Base-by-base conservation (phyloP, 2,888 invertebrate species). In the Pegoplata infirma region DNA sequence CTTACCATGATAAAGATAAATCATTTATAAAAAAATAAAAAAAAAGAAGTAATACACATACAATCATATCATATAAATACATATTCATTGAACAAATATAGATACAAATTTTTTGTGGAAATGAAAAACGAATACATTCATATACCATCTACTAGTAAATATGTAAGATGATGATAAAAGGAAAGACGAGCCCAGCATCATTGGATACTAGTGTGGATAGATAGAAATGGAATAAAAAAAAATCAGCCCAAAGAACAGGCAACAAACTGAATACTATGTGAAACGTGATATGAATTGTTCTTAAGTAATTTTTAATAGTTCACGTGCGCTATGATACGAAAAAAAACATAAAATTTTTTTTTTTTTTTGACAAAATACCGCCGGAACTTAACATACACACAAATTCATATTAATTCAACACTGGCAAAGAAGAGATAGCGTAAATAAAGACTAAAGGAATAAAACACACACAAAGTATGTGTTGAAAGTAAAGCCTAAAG, bases 301-400 rank as follows among this genome's bases (percentile, higher is more conserved):
- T 84, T 84, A 86, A 87, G 86, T 87, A 87, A 87, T 87, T 86
- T 79, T 87, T 86, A 87, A 86, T 87, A 85, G 86, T 86, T 86
- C 87, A 86, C 87, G 86, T 87, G 86, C 87, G 82, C 68, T 56
- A 76, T 69, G 75, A 58, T 44, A 83, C 83, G 44, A 63, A 53
- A 40, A 59, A 40, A 58, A 21, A 8, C 5, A 21, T 16, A 66
- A 51, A 25, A n/a, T n/a, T n/a, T n/a, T n/a, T n/a, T 23, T 47
- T 64, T 55, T 47, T 64, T 68, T 75, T 63, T 55, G 32, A 44
- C 44, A 75, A 76, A 64, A 64, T 58, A 58, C 55, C 44, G 75
- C 75, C 75, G 68, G 68, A 68, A 63, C 75, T 68, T 47, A 55
- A 61, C 40, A 61, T 58, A 32, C 28, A 64, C 36, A 40, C n/a